Evolutionary conservation across 2,113 vertebrate species (phyloP).

Genomic region (Silurus glanis): DNA sequence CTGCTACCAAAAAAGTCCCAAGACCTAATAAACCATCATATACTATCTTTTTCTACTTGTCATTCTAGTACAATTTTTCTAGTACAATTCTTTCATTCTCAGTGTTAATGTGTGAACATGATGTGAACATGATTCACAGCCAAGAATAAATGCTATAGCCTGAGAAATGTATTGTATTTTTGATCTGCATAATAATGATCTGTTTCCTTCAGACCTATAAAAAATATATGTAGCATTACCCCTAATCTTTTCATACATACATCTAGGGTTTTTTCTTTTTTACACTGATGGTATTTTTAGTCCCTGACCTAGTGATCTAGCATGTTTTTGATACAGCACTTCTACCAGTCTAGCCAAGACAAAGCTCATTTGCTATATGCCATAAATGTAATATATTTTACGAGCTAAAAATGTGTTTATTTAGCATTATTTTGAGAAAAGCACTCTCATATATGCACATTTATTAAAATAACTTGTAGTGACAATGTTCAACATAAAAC

Average conservation of each 20-base stretch:
- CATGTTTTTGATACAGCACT: neutral
- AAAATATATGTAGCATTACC: neutral
- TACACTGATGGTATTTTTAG: neutral
- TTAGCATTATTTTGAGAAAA: neutral
- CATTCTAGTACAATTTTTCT: too few relatives aligned
- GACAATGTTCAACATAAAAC: too few relatives aligned
- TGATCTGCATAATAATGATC: neutral
- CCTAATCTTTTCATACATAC: neutral
- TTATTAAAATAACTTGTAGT: neutral
- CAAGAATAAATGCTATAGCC: neutral
- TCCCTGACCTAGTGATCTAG: neutral
- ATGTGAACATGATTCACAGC: neutral
- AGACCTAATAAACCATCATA: neutral
- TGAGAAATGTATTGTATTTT: neutral
- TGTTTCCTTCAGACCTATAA: neutral
- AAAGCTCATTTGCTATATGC: neutral
- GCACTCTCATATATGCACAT: neutral
- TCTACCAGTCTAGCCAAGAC: too few relatives aligned
- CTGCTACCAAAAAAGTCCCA: neutral
- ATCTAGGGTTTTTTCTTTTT: neutral
- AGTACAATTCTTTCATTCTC: neutral
- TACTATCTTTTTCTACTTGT: neutral
- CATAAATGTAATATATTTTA: neutral
- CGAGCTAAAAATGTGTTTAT: neutral
- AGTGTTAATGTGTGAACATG: too few relatives aligned